These are phyloP conservation scores for Eilema depressum DNA, from an alignment of 2,888 invertebrate species.

Conservation along the genomic window DNA sequence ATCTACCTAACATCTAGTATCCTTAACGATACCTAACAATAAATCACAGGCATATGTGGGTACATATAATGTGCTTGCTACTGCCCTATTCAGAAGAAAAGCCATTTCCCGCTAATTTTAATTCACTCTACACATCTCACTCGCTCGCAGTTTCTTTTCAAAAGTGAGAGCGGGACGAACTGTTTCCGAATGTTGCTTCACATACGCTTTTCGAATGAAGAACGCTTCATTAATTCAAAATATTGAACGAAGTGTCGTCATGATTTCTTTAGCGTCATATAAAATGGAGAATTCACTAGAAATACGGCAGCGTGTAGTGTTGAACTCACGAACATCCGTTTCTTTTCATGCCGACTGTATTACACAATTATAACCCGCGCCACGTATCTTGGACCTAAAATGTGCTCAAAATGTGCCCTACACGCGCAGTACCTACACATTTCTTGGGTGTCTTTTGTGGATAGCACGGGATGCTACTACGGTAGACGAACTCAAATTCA, in stretches of 20 bases:
- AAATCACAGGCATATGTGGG: too few relatives aligned
- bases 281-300: constrained; percentile 28
- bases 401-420: too few relatives aligned
- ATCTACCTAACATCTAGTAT: too few relatives aligned
- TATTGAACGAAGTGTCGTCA: constrained; percentile 13
- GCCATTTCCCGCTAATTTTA: background rate
- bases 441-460: too few relatives aligned
- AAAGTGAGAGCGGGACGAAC: background rate
- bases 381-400: too few relatives aligned
- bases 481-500: too few relatives aligned
- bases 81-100: background rate
- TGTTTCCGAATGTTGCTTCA: background rate
- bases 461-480: too few relatives aligned
- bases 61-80: too few relatives aligned
- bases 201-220: constrained; percentile 4
- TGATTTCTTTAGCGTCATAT: constrained; percentile 11
- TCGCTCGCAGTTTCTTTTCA: background rate
- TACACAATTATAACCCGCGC: too few relatives aligned
- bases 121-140: too few relatives aligned
- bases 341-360: background rate
- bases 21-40: too few relatives aligned
- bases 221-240: background rate
- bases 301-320: constrained; percentile 35
- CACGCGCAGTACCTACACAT: too few relatives aligned
- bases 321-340: constrained; percentile 35